Evolutionary conservation across 2,113 vertebrate genomes (phyloP).

Genomic region (Pseudorectes ferrugineus): DNA sequence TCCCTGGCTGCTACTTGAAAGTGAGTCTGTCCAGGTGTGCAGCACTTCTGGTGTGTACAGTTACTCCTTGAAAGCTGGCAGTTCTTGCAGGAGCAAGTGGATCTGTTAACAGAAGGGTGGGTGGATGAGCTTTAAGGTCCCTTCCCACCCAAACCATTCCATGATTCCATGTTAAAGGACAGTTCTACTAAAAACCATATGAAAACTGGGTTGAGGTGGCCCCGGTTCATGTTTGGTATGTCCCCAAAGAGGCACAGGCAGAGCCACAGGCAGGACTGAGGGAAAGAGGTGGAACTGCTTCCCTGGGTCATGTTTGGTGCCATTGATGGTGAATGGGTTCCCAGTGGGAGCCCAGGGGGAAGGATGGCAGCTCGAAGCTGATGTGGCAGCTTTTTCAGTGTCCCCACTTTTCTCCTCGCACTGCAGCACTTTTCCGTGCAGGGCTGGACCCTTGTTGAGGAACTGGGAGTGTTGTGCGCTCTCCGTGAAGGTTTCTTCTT

Average conservation of each 20-base stretch:
- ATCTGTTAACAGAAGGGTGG: too few species aligned
- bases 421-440: not conserved
- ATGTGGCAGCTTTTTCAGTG: not conserved
- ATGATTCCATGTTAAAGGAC: not conserved
- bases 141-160: not conserved
- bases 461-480: rapidly evolving
- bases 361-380: not conserved
- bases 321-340: rapidly evolving
- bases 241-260: rapidly evolving
- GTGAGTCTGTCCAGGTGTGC: not conserved
- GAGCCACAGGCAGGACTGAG: not conserved
- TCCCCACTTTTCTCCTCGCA: not conserved
- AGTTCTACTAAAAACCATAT: not conserved
- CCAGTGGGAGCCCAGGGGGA: not conserved
- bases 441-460: not conserved
- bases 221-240: not conserved
- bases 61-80: not conserved
- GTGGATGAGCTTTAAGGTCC: not conserved
- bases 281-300: rapidly evolving
- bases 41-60: rapidly evolving
- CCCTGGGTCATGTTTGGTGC: not conserved
- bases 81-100: not conserved
- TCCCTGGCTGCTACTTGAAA: not conserved
- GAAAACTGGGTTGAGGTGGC: too few species aligned
- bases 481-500: not conserved